A percentile compares a stretch with the other conserved stretches of the same genome.
Conservation (phyloP, 2,888 invertebrate species). For the Lasioglossum calceatum region DNA sequence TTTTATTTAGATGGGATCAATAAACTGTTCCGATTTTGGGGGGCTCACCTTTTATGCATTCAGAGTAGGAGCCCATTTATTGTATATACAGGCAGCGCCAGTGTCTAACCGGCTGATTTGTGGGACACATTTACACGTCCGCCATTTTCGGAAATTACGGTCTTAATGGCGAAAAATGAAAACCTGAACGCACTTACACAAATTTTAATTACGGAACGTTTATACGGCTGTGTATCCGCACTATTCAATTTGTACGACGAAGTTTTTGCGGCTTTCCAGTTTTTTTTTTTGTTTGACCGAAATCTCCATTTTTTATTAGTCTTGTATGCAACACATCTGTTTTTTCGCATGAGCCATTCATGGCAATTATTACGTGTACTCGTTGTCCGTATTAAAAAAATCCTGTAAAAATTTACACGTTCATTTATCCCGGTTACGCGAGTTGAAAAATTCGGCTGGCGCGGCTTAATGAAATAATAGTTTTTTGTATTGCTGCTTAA, state of each 20-base stretch:
- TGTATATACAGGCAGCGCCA: neutral
- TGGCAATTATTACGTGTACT: constrained; percentile 1
- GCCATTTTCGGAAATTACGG: neutral
- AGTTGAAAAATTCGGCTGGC: neutral
- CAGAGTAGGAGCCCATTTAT: constrained; percentile 10
- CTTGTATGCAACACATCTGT: neutral
- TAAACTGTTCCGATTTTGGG: constrained; percentile 17
- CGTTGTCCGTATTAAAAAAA: constrained; percentile 8
- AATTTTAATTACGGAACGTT: neutral
- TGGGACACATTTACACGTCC: neutral
- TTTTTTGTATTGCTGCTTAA: neutral
- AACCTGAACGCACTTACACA: neutral
- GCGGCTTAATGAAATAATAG: neutral
- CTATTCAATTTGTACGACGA: constrained; percentile 1
- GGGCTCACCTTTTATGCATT: constrained; percentile 9
- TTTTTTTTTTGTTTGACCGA: neutral
- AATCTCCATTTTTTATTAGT: constrained; percentile 1
- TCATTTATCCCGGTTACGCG: neutral
- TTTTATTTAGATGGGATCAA: constrained; percentile 18
- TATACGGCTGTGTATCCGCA: neutral
- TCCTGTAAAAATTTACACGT: neutral
- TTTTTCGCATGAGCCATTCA: constrained; percentile 64
- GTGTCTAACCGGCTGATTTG: neutral
- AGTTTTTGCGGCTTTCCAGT: neutral
- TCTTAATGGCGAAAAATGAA: neutral